phyloP scores from a whole-genome alignment of 2,797 vertebrate species.

The Sorex maritimensis region DNA sequence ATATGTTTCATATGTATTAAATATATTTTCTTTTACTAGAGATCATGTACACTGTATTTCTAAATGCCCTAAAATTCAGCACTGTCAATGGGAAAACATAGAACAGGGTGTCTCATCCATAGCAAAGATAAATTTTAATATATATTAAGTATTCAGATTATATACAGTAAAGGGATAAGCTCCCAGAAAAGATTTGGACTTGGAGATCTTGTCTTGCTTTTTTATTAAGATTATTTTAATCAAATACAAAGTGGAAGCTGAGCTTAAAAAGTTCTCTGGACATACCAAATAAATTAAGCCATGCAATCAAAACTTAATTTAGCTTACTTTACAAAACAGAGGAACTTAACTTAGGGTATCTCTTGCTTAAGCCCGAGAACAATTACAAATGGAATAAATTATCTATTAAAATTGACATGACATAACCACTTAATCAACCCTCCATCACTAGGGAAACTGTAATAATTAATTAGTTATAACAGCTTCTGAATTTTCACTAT shows the following conservation, averaged over 20 bases:
- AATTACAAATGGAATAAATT: neutral
- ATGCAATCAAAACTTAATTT: neutral
- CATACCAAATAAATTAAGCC: neutral
- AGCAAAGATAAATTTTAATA: neutral
- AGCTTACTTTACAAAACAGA: neutral
- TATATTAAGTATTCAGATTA: neutral
- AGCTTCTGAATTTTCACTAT: neutral
- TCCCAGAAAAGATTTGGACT: neutral
- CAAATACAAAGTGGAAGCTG: slow-evolving; percentile 1
- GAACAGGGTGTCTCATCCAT: neutral
- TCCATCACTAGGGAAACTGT: neutral
- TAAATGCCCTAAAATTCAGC: neutral
- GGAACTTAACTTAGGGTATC: neutral
- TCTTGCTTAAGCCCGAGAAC: neutral
- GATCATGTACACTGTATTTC: neutral
- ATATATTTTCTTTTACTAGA: neutral
- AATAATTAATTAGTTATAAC: neutral
- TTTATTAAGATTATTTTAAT: neutral
- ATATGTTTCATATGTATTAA: no score
- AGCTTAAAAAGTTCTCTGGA: neutral
- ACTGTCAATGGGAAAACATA: neutral
- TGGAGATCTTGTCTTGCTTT: neutral
- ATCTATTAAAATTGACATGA: neutral
- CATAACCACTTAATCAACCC: neutral
- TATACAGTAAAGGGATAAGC: neutral